Evolutionary conservation across 2,888 invertebrate species (phyloP).

Genomic region (Caenorhabditis wallacei): DNA sequence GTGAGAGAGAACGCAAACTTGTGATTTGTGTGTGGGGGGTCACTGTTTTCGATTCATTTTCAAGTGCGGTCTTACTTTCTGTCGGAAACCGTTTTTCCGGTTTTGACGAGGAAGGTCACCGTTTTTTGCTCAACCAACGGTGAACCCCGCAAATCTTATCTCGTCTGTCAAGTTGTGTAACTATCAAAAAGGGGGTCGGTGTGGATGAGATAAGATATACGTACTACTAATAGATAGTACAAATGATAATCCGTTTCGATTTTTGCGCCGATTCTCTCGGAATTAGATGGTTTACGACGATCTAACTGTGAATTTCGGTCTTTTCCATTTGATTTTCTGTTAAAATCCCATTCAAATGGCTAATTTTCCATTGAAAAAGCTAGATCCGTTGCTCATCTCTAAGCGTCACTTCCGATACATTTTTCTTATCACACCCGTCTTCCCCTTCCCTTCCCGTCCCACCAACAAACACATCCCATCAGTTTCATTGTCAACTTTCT

Average conservation of each 20-base stretch:
- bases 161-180: conserved; percentile 21
- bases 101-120: not conserved
- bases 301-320: too few species aligned
- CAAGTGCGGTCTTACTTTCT: not conserved
- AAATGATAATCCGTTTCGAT: not conserved
- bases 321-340: too few species aligned
- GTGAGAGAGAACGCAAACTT: conserved; percentile 6
- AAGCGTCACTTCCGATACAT: conserved; percentile 9
- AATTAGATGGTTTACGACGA: too few species aligned
- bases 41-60: not conserved
- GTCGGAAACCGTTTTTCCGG: not conserved
- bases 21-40: not conserved
- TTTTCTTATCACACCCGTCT: conserved; percentile 8
- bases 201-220: conserved; percentile 9
- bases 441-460: not conserved
- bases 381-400: conserved; percentile 3
- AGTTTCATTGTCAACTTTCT: conserved; percentile 1
- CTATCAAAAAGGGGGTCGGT: not conserved
- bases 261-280: not conserved
- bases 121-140: not conserved
- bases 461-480: too few species aligned
- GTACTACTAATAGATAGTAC: conserved; percentile 9
- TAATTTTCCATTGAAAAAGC: too few species aligned
- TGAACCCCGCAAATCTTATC: conserved; percentile 25
- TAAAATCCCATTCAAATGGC: too few species aligned